phyloP scores from a whole-genome alignment of 2,888 invertebrate species.

The Metalampra italica region DNA sequence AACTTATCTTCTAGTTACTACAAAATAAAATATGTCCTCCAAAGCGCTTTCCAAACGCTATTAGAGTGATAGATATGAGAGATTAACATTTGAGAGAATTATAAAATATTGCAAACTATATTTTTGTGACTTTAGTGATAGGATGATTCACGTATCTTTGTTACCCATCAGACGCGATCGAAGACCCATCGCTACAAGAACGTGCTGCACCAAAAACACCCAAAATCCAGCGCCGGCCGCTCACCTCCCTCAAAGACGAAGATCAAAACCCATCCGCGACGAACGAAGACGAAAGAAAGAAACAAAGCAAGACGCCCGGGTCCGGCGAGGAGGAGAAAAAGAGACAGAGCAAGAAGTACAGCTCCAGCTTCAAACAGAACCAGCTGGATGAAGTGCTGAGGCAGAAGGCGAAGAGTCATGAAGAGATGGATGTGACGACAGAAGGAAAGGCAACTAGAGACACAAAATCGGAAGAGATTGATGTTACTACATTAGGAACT shows the following conservation, averaged over 20 bases:
- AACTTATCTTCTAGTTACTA: too few relatives aligned
- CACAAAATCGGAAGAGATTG: neutral
- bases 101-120: too few relatives aligned
- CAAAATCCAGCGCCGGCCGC: constrained; percentile 57
- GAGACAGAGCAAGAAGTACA: constrained; percentile 71
- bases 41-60: too few relatives aligned
- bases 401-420: constrained; percentile 33
- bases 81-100: too few relatives aligned
- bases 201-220: constrained; percentile 28
- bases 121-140: too few relatives aligned
- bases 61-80: too few relatives aligned
- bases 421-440: constrained; percentile 37
- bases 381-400: constrained; percentile 57
- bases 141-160: too few relatives aligned
- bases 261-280: constrained; percentile 68
- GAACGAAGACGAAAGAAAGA: constrained; percentile 64
- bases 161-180: constrained; percentile 38
- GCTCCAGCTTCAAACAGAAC: constrained; percentile 62
- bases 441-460: constrained; percentile 29
- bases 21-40: too few relatives aligned
- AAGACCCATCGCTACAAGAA: constrained; percentile 48
- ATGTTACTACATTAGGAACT: neutral
- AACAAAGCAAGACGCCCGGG: constrained; percentile 54
- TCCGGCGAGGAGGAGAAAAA: constrained; percentile 46
- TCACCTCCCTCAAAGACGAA: constrained; percentile 48